Conservation (phyloP, 2,113 vertebrate genomes). For the Anthoscopus minutus region DNA sequence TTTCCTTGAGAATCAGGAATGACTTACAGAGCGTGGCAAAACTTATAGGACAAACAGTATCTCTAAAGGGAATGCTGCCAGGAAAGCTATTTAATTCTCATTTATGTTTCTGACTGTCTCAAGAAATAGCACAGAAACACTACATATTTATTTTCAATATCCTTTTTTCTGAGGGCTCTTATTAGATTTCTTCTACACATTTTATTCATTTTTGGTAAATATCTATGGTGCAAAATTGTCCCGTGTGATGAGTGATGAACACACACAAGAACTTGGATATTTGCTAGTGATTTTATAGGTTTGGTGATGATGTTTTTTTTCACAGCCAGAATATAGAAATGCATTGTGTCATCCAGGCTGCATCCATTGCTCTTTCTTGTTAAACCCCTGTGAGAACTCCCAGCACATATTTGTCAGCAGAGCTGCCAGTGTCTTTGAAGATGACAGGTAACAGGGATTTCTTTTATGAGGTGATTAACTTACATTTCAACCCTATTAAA, state of each 20-base stretch:
- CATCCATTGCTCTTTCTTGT: neutral
- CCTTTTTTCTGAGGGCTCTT: neutral
- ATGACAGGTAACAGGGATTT: neutral
- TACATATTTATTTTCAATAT: neutral
- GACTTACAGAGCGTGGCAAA: neutral
- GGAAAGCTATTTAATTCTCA: neutral
- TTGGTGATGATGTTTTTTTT: neutral
- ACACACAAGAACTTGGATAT: neutral
- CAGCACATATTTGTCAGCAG: neutral
- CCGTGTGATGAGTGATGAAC: neutral
- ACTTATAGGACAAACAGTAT: neutral
- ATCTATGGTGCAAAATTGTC: neutral
- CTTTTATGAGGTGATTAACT: neutral
- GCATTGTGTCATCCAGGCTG: neutral
- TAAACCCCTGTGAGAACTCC: neutral
- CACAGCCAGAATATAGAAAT: neutral
- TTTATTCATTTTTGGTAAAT: neutral
- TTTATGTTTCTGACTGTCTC: neutral
- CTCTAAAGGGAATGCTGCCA: neutral
- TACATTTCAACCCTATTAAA: conserved; percentile 1
- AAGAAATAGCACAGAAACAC: neutral
- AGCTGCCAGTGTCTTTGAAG: neutral
- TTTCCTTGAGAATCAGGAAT: neutral
- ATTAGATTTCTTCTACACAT: neutral
- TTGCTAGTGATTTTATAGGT: neutral